Evolutionary conservation across 2,888 invertebrate genomes (phyloP).

Genomic region (Branchellion lobata): DNA sequence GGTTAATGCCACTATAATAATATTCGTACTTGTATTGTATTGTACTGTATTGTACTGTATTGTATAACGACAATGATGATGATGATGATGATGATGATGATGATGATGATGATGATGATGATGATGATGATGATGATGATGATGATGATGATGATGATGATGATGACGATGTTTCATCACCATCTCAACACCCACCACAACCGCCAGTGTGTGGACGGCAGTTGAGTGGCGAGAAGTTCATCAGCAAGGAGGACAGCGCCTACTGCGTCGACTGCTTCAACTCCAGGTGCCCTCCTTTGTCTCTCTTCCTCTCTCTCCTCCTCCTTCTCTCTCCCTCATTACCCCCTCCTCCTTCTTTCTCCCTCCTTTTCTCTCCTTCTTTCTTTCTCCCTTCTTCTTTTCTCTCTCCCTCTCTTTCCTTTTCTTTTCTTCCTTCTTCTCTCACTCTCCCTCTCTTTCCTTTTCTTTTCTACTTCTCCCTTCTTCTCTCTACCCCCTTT

Average conservation of each 20-base stretch:
- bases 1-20: no score
- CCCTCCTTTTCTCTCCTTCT: slow-evolving; percentile 10
- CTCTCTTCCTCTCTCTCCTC: not conserved
- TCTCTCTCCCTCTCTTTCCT: no score
- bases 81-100: slow-evolving; percentile 37
- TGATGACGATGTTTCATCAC: slow-evolving; percentile 4
- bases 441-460: no score
- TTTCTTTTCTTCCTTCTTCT: no score
- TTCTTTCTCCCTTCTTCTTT: not conserved
- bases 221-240: slow-evolving; percentile 96
- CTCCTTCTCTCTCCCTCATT: not conserved
- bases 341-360: no score
- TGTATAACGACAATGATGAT: not conserved
- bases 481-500: no score
- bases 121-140: slow-evolving; percentile 47
- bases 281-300: not conserved
- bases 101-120: slow-evolving; percentile 47
- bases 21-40: no score
- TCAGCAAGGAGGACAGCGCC: slow-evolving; percentile 95
- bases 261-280: slow-evolving; percentile 99
- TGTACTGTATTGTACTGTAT: no score
- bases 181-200: not conserved
- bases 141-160: slow-evolving; percentile 49
- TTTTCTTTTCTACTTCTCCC: no score
- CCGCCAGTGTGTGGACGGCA: slow-evolving; percentile 83